Evolutionary conservation across 2,797 vertebrate genomes (phyloP).

Genomic region (Eulemur albifrons): DNA sequence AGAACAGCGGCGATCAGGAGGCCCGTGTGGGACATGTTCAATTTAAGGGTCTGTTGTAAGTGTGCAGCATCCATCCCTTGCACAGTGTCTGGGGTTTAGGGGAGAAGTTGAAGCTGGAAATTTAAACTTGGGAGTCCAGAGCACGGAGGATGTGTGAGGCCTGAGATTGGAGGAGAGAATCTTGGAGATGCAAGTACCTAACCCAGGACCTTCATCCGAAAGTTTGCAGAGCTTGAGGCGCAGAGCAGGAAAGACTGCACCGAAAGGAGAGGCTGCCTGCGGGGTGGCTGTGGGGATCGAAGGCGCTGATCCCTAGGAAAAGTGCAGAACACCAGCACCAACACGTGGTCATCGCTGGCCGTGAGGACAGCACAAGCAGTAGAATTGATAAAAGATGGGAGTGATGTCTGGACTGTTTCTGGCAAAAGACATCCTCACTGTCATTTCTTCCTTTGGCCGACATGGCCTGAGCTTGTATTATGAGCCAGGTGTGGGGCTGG

Average conservation of each 20-base stretch:
- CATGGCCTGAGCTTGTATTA: background rate
- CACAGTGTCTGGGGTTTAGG: background rate
- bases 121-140: background rate
- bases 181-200: background rate
- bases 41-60: background rate
- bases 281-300: background rate
- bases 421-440: background rate
- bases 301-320: background rate
- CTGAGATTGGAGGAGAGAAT: background rate
- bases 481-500: background rate
- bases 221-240: too few species aligned
- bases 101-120: background rate
- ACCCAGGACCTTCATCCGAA: background rate
- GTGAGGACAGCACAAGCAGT: background rate
- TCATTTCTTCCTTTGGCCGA: background rate
- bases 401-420: background rate
- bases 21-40: background rate
- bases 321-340: background rate
- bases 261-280: fast-evolving
- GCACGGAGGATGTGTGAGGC: background rate
- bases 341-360: fast-evolving
- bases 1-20: too few species aligned
- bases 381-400: too few species aligned
- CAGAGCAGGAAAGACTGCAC: background rate
- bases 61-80: background rate